Percentiles rank a stretch among this genome's conserved stretches.
Evolutionary conservation across 2,888 invertebrate genomes (phyloP).

Genomic region (Sarcophaga rosellei): DNA sequence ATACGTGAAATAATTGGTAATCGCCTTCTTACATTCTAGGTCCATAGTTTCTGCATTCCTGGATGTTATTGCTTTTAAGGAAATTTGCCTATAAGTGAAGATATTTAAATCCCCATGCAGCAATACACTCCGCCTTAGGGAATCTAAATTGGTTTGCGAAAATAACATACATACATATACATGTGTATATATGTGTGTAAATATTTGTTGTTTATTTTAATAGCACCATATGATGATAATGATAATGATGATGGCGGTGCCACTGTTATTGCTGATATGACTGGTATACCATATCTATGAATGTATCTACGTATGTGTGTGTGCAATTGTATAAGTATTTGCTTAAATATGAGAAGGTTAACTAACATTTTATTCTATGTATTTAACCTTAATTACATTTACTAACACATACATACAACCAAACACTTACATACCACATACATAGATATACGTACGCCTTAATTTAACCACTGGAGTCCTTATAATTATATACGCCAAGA

Average conservation of each 20-base stretch:
- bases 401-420: not conserved
- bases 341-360: constrained; percentile 5
- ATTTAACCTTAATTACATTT: constrained; percentile 63
- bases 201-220: not conserved
- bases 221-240: constrained; percentile 17
- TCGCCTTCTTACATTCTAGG: no score
- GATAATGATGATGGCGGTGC: not conserved
- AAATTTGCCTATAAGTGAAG: no score
- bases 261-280: not conserved
- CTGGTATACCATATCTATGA: not conserved
- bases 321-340: not conserved
- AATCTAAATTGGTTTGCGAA: no score
- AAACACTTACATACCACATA: not conserved
- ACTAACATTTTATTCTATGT: constrained; percentile 51
- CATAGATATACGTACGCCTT: not conserved
- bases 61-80: no score
- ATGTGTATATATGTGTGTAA: not conserved
- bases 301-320: not conserved
- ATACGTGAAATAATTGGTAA: no score
- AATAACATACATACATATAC: not conserved
- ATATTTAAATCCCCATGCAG: no score
- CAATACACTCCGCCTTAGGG: no score
- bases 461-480: not conserved
- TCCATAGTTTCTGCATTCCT: no score
- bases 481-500: not conserved